Evolutionary conservation across 2,797 vertebrate genomes (phyloP).

Genomic region (Sebastes umbrosus): DNA sequence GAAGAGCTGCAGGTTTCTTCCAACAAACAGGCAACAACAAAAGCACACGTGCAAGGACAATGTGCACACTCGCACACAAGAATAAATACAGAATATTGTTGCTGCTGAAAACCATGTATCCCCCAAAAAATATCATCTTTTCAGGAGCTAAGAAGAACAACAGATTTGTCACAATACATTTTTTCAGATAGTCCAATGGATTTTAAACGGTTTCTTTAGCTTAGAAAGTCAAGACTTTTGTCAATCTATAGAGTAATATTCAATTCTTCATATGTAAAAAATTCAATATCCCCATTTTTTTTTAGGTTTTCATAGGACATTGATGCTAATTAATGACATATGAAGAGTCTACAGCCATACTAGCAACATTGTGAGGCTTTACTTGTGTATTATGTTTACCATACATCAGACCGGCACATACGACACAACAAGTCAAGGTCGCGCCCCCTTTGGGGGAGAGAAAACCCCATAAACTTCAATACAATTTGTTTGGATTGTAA

Average conservation of each 20-base stretch:
- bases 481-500: too few relatives aligned
- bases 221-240: neutral
- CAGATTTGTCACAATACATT: neutral
- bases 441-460: too few relatives aligned
- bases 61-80: neutral
- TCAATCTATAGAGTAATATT: neutral
- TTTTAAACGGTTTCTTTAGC: neutral
- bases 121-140: neutral
- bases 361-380: too few relatives aligned
- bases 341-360: neutral
- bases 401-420: too few relatives aligned
- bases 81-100: neutral
- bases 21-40: neutral
- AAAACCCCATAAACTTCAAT: too few relatives aligned
- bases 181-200: neutral
- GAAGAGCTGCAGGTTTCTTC: conserved; percentile 13
- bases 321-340: neutral
- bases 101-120: neutral
- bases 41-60: neutral
- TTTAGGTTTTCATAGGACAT: neutral
- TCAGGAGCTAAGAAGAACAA: neutral
- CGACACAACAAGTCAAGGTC: too few relatives aligned
- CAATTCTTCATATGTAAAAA: neutral
- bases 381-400: neutral
- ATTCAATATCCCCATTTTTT: neutral